Evolutionary conservation across 2,888 invertebrate species (phyloP), one percentile per base, ranked within the genome.

Genomic region (Rhyacophila evoluta): DNA sequence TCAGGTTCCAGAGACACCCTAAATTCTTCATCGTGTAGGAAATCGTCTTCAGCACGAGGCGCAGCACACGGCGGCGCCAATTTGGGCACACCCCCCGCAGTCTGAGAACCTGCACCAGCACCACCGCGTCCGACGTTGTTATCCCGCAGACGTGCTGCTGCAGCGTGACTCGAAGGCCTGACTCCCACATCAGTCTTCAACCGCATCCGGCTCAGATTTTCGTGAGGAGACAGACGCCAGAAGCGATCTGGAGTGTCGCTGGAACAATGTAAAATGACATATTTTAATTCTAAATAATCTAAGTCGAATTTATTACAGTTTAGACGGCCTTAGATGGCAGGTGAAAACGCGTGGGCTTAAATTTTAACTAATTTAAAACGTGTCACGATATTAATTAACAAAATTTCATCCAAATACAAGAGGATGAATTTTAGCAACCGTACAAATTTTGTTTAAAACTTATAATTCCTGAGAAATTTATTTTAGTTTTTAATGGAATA

Each of bases 141-240:
- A 83, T 93, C 92, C n/a, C 92, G 85, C 39, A 91, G 85, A 81
- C 89, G 88, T 79, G 92, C 91, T 6, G 92, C 92, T 81, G 91
- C 91, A 15, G 87, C 88, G 83, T 93, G 92, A 11, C 85, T 86
- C 83, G 91, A 91, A 0, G 90, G 91, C 39, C 89, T 88, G 79
- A 91, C 91, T 6, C 92, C 92, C 0, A 90, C 91, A 80, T 88
- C 88, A 77, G 92, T 85, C 84, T 92, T 92, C 8, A 92, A 88
- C 19, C 92, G 87, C 92, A 93, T 93, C 38, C 92, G 86, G 0
- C 90, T 89, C 69, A 89, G 88, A 84, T 92, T 93, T 84, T 93
- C 93, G 82, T 91, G 91, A 55, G 89, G 89, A 0, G 92, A 92
- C 37, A 92, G 85, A 81, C 90, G 91, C 92, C 92, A 93, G 84